Evolutionary conservation across 2,113 vertebrate genomes (phyloP).

Genomic region (Brevimyrus niger): DNA sequence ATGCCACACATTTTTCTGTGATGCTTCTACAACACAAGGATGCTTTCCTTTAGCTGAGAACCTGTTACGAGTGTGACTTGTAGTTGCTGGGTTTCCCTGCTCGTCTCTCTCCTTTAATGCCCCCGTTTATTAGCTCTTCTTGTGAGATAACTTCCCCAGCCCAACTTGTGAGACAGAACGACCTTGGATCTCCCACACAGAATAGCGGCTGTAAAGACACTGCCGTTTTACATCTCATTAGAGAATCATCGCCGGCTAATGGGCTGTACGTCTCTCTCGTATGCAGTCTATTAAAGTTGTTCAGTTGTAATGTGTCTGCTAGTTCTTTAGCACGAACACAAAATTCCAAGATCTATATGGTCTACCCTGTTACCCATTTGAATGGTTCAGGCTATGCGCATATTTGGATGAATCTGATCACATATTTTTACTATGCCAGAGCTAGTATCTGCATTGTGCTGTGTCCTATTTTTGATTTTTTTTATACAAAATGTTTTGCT

Average conservation of each 20-base stretch:
- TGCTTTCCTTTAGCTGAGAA: not conserved
- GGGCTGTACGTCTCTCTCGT: not conserved
- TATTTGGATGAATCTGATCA: not conserved
- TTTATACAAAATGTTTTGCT: not conserved
- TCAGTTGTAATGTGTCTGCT: not conserved
- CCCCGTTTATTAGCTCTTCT: not conserved
- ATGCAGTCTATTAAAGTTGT: not conserved
- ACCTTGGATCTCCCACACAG: not conserved
- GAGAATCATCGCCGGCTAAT: not conserved
- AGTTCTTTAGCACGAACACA: not conserved
- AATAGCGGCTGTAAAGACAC: not conserved
- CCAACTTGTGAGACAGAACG: not conserved
- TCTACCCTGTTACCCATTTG: not conserved
- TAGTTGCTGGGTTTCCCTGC: not conserved
- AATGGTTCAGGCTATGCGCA: not conserved
- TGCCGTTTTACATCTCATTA: not conserved
- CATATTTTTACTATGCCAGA: not conserved
- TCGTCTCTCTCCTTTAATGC: not conserved
- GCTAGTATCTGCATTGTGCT: not conserved
- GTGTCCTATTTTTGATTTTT: not conserved
- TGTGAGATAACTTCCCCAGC: not conserved
- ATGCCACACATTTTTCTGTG: not conserved
- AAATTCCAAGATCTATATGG: not conserved
- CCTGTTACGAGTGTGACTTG: not conserved
- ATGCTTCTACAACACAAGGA: not conserved